Base-by-base conservation (phyloP, 2,113 vertebrate genomes). In the Pyxicephalus adspersus region DNA sequence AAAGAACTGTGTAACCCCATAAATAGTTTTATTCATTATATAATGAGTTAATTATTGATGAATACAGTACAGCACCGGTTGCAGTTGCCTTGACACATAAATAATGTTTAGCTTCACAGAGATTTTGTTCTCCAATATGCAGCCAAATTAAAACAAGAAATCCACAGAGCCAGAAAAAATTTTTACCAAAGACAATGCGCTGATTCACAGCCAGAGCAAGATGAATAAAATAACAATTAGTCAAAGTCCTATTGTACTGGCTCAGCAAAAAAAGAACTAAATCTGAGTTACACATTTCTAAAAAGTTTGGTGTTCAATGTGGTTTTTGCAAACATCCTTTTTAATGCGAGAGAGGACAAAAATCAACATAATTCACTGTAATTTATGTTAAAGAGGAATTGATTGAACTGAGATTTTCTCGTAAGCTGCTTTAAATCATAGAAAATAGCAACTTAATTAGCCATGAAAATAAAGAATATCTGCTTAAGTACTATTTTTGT, bases 371-470 rank as follows among this genome's bases (percentile, higher is more conserved):
- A 79, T 79, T 79, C 76, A 78, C 63, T 34, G 34, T 79, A 68
- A 79, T 68, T 79, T 58, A 79, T 79, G 77, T 60, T 60, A 79
- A 79, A 79, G 31, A 79, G 64, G 51, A 77, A 67, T 79, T 79
- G 77, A 79, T 79, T 70, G 64, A 79, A 54, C 22, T n/a, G 54
- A 79, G 77, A 70, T 68, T 68, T 79, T 79, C 77, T 79, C 54
- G 54, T 68, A 79, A 79, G 65, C 28, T 67, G 65, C 51, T 68
- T 79, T 79, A 79, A 68, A 79, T 79, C 77, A 79, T 68, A 79
- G 17, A 79, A 77, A 79, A 79, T 79, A 60, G 77, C 77, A 79
- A 34, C 64, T 68, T 79, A 79, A 79, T 68, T 79, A 79, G 64
- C 77, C 52, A 61, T 79, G 65, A 79, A 79, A 67, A 68, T 25